These are phyloP conservation scores for Colletes collaris DNA, from an alignment of 2,888 invertebrate genomes.

Conservation along the genomic window DNA sequence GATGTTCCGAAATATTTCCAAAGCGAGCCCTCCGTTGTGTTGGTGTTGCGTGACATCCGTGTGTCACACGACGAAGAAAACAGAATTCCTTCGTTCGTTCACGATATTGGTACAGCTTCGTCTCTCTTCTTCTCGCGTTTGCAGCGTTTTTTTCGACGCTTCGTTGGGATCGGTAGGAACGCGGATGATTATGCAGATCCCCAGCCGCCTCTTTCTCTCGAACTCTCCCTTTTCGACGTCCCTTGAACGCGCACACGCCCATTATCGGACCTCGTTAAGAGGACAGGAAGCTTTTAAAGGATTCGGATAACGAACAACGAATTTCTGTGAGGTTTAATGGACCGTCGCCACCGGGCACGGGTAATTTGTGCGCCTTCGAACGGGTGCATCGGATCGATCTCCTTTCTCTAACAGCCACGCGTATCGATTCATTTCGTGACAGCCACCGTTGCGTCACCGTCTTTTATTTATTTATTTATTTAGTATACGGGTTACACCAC, in stretches of 20 bases:
- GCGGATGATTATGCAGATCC: constrained; percentile 58
- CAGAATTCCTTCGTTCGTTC: constrained; percentile 30
- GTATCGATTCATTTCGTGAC: neutral
- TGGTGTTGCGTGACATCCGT: neutral
- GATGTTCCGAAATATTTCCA: constrained; percentile 28
- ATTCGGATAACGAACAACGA: constrained; percentile 42
- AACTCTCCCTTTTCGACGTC: neutral
- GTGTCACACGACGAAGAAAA: neutral
- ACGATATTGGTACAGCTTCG: constrained; percentile 1
- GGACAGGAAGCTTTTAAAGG: constrained; percentile 55
- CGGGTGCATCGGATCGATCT: neutral
- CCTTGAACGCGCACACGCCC: neutral
- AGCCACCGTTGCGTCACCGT: neutral
- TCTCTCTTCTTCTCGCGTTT: neutral
- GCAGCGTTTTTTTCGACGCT: constrained; percentile 7
- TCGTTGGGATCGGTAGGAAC: constrained; percentile 13
- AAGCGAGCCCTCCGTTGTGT: constrained; percentile 8
- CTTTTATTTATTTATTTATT: no score
- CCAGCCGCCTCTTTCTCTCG: neutral
- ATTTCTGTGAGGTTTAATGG: constrained; percentile 58
- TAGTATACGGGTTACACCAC: no score
- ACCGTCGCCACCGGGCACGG: neutral
- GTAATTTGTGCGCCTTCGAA: constrained; percentile 3
- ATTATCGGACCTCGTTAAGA: constrained; percentile 30
- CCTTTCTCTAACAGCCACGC: neutral